A percentile compares a stretch with the other conserved stretches of the same genome.
Evolutionary conservation across 2,113 vertebrate species (phyloP).

Genomic region (Ceratotherium simum): DNA sequence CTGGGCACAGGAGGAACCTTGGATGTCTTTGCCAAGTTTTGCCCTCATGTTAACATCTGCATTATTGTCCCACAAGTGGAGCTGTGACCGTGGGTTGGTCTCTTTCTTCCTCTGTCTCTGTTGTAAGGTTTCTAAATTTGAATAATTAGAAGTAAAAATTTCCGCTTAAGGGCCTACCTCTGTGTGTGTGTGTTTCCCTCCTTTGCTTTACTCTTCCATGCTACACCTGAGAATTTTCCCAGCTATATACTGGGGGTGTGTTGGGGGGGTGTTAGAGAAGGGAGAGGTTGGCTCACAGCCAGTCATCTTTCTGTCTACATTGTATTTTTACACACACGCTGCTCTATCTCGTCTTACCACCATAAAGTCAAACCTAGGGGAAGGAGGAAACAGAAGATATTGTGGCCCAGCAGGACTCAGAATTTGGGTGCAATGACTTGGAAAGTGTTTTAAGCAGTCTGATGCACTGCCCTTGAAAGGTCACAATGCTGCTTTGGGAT

Average conservation of each 20-base stretch:
- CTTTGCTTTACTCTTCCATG: neutral
- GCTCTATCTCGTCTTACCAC: neutral
- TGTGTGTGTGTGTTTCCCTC: slow-evolving; percentile 17
- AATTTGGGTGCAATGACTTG: neutral
- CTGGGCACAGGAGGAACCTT: neutral
- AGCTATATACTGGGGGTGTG: neutral
- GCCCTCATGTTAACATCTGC: neutral
- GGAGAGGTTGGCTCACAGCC: neutral
- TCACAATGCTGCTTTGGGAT: neutral
- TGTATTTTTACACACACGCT: neutral
- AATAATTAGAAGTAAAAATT: slow-evolving; percentile 50
- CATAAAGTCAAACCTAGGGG: neutral
- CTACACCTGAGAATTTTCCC: neutral
- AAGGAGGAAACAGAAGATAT: neutral
- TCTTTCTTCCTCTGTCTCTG: neutral
- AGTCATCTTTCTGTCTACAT: neutral
- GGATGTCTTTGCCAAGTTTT: neutral
- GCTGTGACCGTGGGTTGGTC: neutral
- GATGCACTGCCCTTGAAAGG: neutral
- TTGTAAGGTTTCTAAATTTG: slow-evolving; percentile 13
- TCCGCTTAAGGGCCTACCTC: neutral
- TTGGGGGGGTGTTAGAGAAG: neutral
- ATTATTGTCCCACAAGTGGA: neutral
- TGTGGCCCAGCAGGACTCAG: neutral
- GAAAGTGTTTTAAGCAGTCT: neutral